A percentile compares a stretch with the other conserved stretches of the same genome.
These are phyloP conservation scores for Arctocebus calabarensis DNA, from an alignment of 2,797 vertebrate genomes.

Conservation along the genomic window DNA sequence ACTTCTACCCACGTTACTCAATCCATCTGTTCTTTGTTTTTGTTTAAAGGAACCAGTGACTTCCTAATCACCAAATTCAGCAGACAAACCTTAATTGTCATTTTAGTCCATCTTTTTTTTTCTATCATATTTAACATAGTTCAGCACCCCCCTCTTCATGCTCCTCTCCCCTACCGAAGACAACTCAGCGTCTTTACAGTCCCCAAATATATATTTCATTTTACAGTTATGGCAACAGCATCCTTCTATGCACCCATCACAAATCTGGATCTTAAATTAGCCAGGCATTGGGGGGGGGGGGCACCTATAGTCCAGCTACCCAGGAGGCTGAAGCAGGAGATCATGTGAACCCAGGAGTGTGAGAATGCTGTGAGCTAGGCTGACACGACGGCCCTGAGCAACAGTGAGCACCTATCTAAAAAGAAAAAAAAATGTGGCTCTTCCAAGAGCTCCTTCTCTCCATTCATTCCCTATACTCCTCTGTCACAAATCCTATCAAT, in stretches of 20 bases:
- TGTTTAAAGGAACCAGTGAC: neutral
- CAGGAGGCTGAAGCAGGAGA: too few relatives aligned
- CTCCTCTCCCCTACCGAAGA: neutral
- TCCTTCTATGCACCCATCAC: neutral
- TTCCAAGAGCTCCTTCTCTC: neutral
- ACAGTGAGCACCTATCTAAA: too few relatives aligned
- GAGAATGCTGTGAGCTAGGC: too few relatives aligned
- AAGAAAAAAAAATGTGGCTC: neutral
- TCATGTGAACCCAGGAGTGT: too few relatives aligned
- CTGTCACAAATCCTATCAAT: neutral
- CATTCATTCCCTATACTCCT: neutral
- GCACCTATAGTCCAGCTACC: too few relatives aligned
- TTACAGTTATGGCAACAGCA: neutral
- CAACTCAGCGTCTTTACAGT: neutral
- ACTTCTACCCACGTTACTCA: neutral
- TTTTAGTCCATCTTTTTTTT: neutral
- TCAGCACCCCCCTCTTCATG: neutral
- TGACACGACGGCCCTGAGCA: too few relatives aligned
- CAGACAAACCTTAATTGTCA: neutral
- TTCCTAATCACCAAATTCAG: neutral
- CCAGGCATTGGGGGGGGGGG: too few relatives aligned
- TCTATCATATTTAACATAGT: neutral
- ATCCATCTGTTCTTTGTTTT: neutral
- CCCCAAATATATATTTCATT: neutral
- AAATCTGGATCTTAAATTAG: neutral